phyloP scores from a whole-genome alignment of 2,797 vertebrate genomes.

The Gallinago solitaria region DNA sequence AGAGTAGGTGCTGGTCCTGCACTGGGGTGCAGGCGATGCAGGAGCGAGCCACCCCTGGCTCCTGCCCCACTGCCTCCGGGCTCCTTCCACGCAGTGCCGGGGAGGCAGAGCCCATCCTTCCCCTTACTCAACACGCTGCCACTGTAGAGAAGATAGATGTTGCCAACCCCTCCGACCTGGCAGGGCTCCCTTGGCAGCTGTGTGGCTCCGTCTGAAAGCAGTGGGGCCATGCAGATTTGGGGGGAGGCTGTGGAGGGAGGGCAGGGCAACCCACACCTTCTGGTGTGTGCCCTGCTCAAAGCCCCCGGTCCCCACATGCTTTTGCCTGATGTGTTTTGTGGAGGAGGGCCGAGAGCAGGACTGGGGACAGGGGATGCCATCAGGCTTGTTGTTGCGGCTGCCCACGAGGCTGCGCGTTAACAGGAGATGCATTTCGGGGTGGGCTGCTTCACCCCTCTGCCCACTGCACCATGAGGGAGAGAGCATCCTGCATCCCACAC shows the following conservation, averaged over 20 bases:
- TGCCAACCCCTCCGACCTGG: background rate
- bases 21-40: fast-evolving
- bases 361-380: background rate
- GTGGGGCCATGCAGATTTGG: background rate
- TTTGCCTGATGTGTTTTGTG: background rate
- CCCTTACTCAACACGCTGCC: background rate
- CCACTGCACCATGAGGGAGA: fast-evolving
- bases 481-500: background rate
- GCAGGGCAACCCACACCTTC: background rate
- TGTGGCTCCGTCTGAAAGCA: background rate
- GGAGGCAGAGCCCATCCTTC: background rate
- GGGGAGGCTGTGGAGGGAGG: background rate
- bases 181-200: background rate
- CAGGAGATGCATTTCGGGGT: fast-evolving
- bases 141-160: background rate
- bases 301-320: background rate
- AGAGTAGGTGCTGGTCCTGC: fast-evolving
- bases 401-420: background rate
- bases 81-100: fast-evolving
- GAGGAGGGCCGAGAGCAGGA: background rate
- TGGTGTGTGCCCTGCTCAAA: background rate
- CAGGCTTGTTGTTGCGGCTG: background rate
- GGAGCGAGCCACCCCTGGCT: background rate
- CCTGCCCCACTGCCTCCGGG: fast-evolving
- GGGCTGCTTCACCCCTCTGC: fast-evolving